phyloP scores from a whole-genome alignment of 2,113 vertebrate genomes.

The Poecile atricapillus region DNA sequence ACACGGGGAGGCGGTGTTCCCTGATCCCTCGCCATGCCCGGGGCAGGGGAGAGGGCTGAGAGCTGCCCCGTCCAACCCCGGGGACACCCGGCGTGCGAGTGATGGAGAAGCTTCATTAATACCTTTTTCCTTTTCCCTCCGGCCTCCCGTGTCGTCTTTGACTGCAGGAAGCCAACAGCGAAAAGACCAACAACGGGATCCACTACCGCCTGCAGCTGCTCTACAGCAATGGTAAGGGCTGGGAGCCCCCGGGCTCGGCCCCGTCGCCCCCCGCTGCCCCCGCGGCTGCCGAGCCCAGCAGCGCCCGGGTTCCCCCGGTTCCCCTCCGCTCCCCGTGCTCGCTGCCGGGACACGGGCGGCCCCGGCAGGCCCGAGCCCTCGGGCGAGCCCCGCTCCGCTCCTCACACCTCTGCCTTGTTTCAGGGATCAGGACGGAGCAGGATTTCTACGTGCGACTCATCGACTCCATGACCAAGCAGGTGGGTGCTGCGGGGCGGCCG shows the following conservation, averaged over 20 bases:
- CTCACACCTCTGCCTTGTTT: background rate
- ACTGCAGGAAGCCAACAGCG: slow-evolving; percentile 91
- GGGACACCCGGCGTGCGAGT: background rate
- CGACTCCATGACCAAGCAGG: slow-evolving; percentile 98
- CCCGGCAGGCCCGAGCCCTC: background rate
- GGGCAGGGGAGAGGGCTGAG: background rate
- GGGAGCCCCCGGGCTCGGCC: slow-evolving; percentile 31
- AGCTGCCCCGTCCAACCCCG: background rate
- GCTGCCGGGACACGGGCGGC: background rate
- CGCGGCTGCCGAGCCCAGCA: background rate
- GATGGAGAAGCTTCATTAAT: background rate
- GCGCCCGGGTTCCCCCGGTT: background rate
- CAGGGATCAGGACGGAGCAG: slow-evolving; percentile 93
- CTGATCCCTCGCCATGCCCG: background rate
- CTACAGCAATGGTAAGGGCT: slow-evolving; percentile 91
- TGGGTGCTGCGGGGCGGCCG: slow-evolving; percentile 54
- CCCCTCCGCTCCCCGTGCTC: background rate
- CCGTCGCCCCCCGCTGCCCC: background rate
- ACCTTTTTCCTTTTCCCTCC: background rate
- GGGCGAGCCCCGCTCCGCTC: background rate
- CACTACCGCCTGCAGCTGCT: slow-evolving; percentile 98
- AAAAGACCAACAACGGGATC: slow-evolving; percentile 99
- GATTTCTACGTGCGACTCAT: slow-evolving; percentile 95
- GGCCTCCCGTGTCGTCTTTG: slow-evolving; percentile 63
- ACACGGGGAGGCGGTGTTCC: background rate